phyloP scores from a whole-genome alignment of 2,888 invertebrate genomes.

The Balanococcus diminutus region DNA sequence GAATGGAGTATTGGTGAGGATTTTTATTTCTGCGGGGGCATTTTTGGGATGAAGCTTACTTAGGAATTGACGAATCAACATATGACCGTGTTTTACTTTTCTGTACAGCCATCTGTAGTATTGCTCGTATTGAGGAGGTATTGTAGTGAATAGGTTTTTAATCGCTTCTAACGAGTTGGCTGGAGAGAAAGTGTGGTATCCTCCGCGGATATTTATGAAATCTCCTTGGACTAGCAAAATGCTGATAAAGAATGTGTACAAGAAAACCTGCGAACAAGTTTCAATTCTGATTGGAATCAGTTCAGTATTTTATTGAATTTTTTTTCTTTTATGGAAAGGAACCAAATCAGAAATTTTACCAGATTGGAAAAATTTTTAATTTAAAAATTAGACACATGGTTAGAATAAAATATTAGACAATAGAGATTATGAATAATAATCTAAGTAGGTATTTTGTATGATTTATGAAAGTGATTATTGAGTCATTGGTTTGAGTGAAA shows the following conservation, averaged over 20 bases:
- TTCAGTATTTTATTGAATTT: background rate
- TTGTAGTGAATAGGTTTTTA: background rate
- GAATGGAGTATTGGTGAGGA: constrained; percentile 1
- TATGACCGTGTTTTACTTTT: background rate
- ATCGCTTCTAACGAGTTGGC: background rate
- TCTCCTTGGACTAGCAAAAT: background rate
- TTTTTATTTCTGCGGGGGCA: background rate
- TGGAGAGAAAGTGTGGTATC: background rate
- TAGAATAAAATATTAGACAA: background rate
- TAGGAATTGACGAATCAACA: background rate
- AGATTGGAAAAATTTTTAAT: background rate
- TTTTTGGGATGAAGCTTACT: background rate
- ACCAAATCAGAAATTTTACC: background rate
- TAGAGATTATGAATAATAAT: background rate
- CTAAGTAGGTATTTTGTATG: background rate
- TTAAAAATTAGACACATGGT: background rate
- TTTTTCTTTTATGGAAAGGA: background rate
- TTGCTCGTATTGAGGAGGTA: constrained; percentile 21
- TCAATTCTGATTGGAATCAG: background rate
- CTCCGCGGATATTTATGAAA: background rate
- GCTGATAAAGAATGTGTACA: background rate
- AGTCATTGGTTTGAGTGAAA: background rate
- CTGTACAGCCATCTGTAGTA: constrained; percentile 10
- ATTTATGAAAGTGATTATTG: background rate
- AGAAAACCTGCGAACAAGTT: background rate